A percentile compares a stretch with the other conserved stretches of the same genome.
Conservation (phyloP, 2,113 vertebrate genomes). For the Sceloporus tristichus region DNA sequence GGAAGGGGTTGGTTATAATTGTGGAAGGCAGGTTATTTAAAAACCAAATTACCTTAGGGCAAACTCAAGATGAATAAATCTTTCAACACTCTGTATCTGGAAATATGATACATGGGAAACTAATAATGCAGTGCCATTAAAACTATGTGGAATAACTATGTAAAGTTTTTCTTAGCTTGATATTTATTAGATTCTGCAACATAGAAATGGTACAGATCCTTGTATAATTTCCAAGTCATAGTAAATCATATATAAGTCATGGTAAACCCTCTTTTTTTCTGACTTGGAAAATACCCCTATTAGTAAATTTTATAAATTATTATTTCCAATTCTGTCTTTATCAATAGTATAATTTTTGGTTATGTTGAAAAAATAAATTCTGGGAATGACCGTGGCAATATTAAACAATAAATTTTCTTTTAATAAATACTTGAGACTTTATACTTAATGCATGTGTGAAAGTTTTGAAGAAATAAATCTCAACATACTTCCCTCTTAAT, state of each 20-base stretch:
- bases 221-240: not conserved
- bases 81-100: slow-evolving; percentile 79
- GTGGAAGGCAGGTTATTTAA: slow-evolving; percentile 83
- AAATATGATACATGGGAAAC: slow-evolving; percentile 83
- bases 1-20: slow-evolving; percentile 74
- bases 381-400: slow-evolving; percentile 48
- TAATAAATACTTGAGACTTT: slow-evolving; percentile 38
- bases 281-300: slow-evolving; percentile 54
- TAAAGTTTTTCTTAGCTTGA: slow-evolving; percentile 59
- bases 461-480: slow-evolving; percentile 31
- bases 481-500: not conserved
- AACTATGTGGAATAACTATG: slow-evolving; percentile 74
- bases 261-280: slow-evolving; percentile 40
- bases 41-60: slow-evolving; percentile 82
- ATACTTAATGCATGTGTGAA: slow-evolving; percentile 39
- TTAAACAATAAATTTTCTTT: slow-evolving; percentile 59
- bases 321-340: slow-evolving; percentile 37
- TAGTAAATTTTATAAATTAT: slow-evolving; percentile 44
- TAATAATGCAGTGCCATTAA: slow-evolving; percentile 78
- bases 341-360: slow-evolving; percentile 48
- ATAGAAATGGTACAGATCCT: slow-evolving; percentile 43
- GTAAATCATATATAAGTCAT: not conserved
- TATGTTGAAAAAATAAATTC: slow-evolving; percentile 52
- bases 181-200: slow-evolving; percentile 54
- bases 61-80: slow-evolving; percentile 81